Evolutionary conservation across 2,797 vertebrate species (phyloP).

Genomic region (Sphaeramia orbicularis): DNA sequence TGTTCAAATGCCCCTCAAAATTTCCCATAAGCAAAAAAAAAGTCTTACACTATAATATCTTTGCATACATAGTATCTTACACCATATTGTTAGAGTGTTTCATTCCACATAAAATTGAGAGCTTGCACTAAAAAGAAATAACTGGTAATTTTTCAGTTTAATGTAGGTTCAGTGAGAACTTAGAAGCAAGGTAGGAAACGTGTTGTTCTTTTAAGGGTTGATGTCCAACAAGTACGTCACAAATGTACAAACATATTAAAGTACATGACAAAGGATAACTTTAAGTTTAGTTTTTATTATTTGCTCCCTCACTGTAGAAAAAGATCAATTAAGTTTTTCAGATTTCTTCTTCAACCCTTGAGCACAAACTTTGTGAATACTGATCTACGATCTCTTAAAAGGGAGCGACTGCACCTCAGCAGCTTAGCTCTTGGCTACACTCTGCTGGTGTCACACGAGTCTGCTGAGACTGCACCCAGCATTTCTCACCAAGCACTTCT

Average conservation of each 20-base stretch:
- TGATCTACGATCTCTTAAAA: slow-evolving; percentile 3
- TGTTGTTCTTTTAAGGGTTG: not conserved
- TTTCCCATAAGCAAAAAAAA: not conserved
- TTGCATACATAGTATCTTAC: too few species aligned
- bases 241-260: not conserved
- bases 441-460: slow-evolving; percentile 47
- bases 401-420: not conserved
- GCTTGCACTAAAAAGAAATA: not conserved
- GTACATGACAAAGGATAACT: not conserved
- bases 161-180: too few species aligned
- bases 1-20: not conserved
- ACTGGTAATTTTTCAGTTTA: too few species aligned
- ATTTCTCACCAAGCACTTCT: slow-evolving; percentile 10
- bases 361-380: not conserved
- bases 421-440: slow-evolving; percentile 57
- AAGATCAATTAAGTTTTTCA: not conserved
- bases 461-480: not conserved
- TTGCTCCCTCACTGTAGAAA: not conserved
- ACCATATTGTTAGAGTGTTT: too few species aligned
- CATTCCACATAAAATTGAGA: too few species aligned
- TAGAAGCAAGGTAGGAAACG: not conserved
- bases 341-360: not conserved
- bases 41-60: too few species aligned
- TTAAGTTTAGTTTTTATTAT: not conserved
- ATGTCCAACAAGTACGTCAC: not conserved